These are phyloP conservation scores for Zelleria hepariella DNA, from an alignment of 2,888 invertebrate species.

Conservation along the genomic window DNA sequence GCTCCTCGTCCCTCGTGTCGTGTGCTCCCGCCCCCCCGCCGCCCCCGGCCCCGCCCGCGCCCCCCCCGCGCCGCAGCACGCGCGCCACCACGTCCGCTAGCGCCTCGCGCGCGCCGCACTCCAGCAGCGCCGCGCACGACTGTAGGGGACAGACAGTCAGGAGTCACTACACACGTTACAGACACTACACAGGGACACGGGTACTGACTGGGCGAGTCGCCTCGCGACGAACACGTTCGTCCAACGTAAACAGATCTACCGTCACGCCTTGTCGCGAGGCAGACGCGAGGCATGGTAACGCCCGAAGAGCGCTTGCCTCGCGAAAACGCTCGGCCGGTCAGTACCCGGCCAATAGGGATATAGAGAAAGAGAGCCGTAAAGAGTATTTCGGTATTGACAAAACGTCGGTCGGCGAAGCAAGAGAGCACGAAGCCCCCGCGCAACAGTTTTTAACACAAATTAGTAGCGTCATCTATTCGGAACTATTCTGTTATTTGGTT, in stretches of 20 bases:
- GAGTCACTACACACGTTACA: neutral
- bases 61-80: slow-evolving; percentile 85
- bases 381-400: too few relatives aligned
- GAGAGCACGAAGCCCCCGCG: too few relatives aligned
- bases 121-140: slow-evolving; percentile 82
- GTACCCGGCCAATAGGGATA: too few relatives aligned
- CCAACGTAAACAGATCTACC: neutral
- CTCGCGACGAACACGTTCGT: neutral
- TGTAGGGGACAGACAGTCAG: slow-evolving; percentile 50
- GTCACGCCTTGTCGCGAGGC: neutral
- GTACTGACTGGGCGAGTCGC: too few relatives aligned
- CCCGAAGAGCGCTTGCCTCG: too few relatives aligned
- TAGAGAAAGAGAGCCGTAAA: too few relatives aligned
- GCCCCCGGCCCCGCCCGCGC: slow-evolving; percentile 85
- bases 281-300: neutral
- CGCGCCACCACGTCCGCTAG: slow-evolving; percentile 91
- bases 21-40: slow-evolving; percentile 86
- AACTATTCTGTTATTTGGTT: too few relatives aligned
- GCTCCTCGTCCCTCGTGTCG: slow-evolving; percentile 82
- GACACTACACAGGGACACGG: neutral
- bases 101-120: slow-evolving; percentile 90
- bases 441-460: too few relatives aligned
- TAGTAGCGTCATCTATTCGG: too few relatives aligned
- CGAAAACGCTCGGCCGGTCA: too few relatives aligned
- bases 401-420: neutral